Evolutionary conservation across 2,797 vertebrate species (phyloP).

Genomic region (Hyperoplus immaculatus): DNA sequence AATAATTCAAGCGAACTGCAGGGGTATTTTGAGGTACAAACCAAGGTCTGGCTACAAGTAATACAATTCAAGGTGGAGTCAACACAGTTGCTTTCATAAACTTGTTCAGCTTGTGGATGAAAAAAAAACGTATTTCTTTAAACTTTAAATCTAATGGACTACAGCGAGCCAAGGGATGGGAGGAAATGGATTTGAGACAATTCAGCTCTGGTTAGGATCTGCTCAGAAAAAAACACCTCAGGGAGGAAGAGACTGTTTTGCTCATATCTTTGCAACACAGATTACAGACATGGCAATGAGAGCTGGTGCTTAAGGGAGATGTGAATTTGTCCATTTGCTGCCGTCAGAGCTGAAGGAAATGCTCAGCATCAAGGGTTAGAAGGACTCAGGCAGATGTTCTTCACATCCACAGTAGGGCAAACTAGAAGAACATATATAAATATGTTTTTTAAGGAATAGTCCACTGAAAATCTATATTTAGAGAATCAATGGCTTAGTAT

Average conservation of each 20-base stretch:
- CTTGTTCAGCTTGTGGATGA: constrained; percentile 4
- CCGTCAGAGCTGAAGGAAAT: constrained; percentile 38
- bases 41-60: constrained; percentile 22
- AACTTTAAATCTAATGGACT: constrained; percentile 59
- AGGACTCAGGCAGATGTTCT: constrained; percentile 23
- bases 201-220: constrained; percentile 61
- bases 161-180: constrained; percentile 39
- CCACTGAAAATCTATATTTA: constrained; percentile 3
- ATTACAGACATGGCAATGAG: constrained; percentile 71
- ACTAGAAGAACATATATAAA: background rate
- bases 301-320: constrained; percentile 53
- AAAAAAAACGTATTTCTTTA: constrained; percentile 43
- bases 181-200: constrained; percentile 50
- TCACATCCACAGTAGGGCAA: constrained; percentile 19
- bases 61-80: constrained; percentile 15
- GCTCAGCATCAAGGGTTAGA: constrained; percentile 32
- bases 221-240: constrained; percentile 55
- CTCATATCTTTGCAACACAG: constrained; percentile 74
- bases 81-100: constrained; percentile 43
- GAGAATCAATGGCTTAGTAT: background rate
- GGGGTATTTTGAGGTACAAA: constrained; percentile 16
- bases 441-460: constrained; percentile 18
- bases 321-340: constrained; percentile 54
- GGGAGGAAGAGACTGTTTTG: constrained; percentile 63
- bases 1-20: constrained; percentile 12